Evolutionary conservation across 2,113 vertebrate species (phyloP).

Genomic region (Nothobranchius kuhntae): DNA sequence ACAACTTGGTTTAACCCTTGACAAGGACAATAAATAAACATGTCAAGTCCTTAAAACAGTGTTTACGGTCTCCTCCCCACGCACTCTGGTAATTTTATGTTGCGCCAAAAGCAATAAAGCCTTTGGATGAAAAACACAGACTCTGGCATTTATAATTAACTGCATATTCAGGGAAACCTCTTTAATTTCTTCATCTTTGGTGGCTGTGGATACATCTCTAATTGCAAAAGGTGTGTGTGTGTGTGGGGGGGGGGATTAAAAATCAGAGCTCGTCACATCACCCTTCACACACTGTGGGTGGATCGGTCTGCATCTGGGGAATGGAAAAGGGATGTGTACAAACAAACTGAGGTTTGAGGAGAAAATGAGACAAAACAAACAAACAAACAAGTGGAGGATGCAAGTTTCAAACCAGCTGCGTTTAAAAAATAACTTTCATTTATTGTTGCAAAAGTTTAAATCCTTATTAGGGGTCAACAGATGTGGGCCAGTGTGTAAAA

Average conservation of each 20-base stretch:
- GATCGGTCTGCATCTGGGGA: conserved; percentile 36
- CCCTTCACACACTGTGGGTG: conserved; percentile 41
- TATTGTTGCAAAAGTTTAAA: too few relatives aligned
- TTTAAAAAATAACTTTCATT: too few relatives aligned
- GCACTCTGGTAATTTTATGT: conserved; percentile 33
- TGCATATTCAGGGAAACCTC: conserved; percentile 57
- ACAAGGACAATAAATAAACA: conserved; percentile 25
- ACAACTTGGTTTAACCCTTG: conserved; percentile 53
- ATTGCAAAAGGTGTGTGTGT: conserved; percentile 46
- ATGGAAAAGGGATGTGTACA: conserved; percentile 44
- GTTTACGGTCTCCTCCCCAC: conserved; percentile 33
- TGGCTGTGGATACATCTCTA: conserved; percentile 59
- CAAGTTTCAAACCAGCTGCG: too few relatives aligned
- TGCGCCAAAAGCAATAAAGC: conserved; percentile 53
- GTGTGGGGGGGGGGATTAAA: conserved; percentile 66
- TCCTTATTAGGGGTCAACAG: too few relatives aligned
- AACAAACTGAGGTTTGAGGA: conserved; percentile 12
- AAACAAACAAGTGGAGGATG: conserved; percentile 7
- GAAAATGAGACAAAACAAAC: conserved; percentile 16
- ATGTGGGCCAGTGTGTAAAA: too few relatives aligned
- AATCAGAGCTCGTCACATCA: conserved; percentile 74
- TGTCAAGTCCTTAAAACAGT: conserved; percentile 52
- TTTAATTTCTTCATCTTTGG: conserved; percentile 67
- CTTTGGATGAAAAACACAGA: conserved; percentile 56
- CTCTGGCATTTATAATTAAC: conserved; percentile 72